phyloP scores from a whole-genome alignment of 2,113 vertebrate species.

The Leucosticte australis region DNA sequence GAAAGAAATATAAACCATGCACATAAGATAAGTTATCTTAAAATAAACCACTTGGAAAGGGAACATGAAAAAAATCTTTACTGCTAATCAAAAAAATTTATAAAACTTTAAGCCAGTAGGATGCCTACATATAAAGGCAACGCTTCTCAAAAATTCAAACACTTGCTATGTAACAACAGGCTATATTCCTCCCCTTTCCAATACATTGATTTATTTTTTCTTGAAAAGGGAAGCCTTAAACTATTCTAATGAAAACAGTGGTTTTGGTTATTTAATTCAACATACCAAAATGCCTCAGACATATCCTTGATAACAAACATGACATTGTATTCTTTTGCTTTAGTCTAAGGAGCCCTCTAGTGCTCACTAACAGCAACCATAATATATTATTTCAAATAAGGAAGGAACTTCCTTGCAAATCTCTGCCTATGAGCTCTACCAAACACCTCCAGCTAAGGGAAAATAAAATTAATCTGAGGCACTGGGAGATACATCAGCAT shows the following conservation, averaged over 20 bases:
- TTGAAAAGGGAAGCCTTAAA: neutral
- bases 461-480: neutral
- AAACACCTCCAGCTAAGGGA: neutral
- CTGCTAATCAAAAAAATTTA: slow-evolving; percentile 31
- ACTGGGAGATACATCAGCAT: neutral
- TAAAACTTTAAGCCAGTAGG: neutral
- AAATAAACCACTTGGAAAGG: neutral
- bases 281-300: neutral
- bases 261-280: neutral
- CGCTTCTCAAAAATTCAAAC: neutral
- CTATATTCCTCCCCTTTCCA: neutral
- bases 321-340: neutral
- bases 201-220: neutral
- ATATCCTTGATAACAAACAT: neutral
- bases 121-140: neutral
- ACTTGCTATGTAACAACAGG: neutral
- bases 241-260: neutral
- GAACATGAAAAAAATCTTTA: slow-evolving; percentile 22
- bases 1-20: neutral
- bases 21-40: neutral
- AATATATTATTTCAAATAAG: neutral
- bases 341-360: slow-evolving; percentile 72
- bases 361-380: neutral
- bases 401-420: neutral
- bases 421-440: neutral